Base-by-base conservation (phyloP, 2,797 vertebrate species). In the Streptopelia turtur region DNA sequence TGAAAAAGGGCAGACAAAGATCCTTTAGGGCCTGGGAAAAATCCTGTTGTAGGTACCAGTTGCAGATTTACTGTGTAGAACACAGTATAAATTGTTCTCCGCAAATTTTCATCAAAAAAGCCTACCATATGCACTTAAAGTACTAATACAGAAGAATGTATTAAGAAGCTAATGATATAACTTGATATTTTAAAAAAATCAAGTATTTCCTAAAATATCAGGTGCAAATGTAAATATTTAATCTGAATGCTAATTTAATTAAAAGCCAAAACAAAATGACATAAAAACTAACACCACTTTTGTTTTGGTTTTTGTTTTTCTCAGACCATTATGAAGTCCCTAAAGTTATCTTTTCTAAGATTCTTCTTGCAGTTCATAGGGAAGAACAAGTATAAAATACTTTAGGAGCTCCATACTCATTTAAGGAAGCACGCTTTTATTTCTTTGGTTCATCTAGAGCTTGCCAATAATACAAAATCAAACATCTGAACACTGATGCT, bases 161-260 rank as follows among this genome's bases (percentile, higher is more conserved):
- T 78, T 94, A 33, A 88, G 63, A 74, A 76, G 56, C 5, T 74
- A 89, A 85, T 68, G 55, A 39, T 31, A 95, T 60, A 90, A 94
- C 93, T 22, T 57, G 61, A n/a, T 77, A 17, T 49, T 74, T n/a
- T 63, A 7, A 43, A 70, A 87, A 71, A 33, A 83, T 80, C 39
- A 92, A 92, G 61, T 92, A 76, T 43, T 87, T 87, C 52, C 87
- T 92, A 91, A 94, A 83, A 89, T 57, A 93, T 90, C 39, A 45
- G 83, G 79, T 70, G n/a, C 0, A 2, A 84, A 72, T 77, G 18
- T 50, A 82, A 96, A 81, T 74, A 86, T 80, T 93, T 92, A 72
- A 20, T 71, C 47, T 66, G 59, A 53, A 76, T 87, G 86, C 7
- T 76, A 83, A 76, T 27, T 59, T 65, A 83, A 85, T 72, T 27